These are phyloP conservation scores for Sycophila sp. DNA, from an alignment of 1,140 invertebrate species.

Conservation along the genomic window DNA sequence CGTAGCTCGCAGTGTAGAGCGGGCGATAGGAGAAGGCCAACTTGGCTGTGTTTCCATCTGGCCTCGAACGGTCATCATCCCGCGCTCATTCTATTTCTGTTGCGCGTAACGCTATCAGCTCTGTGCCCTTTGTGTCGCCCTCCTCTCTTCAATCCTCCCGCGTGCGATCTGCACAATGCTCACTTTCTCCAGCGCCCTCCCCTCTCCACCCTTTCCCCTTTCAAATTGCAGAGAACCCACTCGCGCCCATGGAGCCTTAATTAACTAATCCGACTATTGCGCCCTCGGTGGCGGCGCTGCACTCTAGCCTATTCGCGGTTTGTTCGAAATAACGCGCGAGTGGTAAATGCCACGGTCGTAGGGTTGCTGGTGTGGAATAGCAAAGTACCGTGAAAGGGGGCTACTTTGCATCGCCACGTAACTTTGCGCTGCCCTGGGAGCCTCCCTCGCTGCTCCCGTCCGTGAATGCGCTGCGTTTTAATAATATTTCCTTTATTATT, in stretches of 20 bases:
- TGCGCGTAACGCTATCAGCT: too few species aligned
- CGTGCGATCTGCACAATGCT: too few species aligned
- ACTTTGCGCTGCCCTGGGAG: not conserved
- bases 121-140: too few species aligned
- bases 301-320: not conserved
- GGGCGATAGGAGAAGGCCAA: too few species aligned
- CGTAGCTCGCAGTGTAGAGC: too few species aligned
- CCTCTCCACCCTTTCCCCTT: not conserved
- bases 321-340: not conserved
- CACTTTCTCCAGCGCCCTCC: too few species aligned
- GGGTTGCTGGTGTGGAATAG: not conserved
- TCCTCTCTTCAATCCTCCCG: too few species aligned
- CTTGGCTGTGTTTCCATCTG: not conserved
- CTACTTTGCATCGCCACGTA: not conserved
- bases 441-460: too few species aligned
- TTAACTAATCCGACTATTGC: slow-evolving; percentile 13
- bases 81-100: not conserved
- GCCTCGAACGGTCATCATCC: not conserved
- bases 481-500: too few species aligned
- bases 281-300: not conserved
- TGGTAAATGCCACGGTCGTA: not conserved
- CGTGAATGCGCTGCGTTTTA: too few species aligned
- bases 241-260: not conserved
- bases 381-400: not conserved
- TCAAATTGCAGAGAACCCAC: not conserved